Conservation (phyloP, 2,113 vertebrate species). For the Aspiorhynchus laticeps region DNA sequence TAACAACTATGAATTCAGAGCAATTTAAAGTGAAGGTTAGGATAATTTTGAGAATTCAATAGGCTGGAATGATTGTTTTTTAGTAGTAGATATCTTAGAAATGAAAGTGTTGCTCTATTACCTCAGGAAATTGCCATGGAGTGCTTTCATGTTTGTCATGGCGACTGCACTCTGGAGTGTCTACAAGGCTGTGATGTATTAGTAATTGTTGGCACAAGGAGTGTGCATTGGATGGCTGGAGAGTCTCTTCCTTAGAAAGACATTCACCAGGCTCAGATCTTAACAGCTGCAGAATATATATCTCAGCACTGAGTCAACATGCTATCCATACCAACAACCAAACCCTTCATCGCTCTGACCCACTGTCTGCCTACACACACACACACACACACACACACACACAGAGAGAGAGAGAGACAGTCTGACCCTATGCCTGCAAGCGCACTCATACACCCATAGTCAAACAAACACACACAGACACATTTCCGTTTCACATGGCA, state of each 20-base stretch:
- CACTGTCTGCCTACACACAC: not conserved
- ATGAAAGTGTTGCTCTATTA: not conserved
- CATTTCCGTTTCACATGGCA: not conserved
- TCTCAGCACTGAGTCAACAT: constrained; percentile 15
- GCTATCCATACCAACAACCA: constrained; percentile 31
- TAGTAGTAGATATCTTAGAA: not conserved
- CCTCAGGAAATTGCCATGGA: constrained; percentile 14
- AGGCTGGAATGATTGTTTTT: not conserved
- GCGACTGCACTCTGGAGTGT: constrained; percentile 33
- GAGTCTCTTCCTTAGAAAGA: constrained; percentile 35
- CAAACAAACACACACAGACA: not conserved
- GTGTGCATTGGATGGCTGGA: constrained; percentile 15
- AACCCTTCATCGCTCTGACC: constrained; percentile 4
- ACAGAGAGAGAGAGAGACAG: not conserved
- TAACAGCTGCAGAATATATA: constrained; percentile 32
- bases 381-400: not conserved
- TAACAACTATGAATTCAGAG: not conserved
- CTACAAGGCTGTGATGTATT: constrained; percentile 34
- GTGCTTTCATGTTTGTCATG: constrained; percentile 37
- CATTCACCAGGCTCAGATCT: constrained; percentile 17
- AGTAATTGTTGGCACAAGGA: constrained; percentile 35
- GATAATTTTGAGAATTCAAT: not conserved
- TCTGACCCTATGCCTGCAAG: not conserved
- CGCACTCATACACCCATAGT: not conserved
- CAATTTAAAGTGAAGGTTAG: not conserved